Conservation (phyloP, 2,888 invertebrate genomes). For the Nomada hirtipes region DNA sequence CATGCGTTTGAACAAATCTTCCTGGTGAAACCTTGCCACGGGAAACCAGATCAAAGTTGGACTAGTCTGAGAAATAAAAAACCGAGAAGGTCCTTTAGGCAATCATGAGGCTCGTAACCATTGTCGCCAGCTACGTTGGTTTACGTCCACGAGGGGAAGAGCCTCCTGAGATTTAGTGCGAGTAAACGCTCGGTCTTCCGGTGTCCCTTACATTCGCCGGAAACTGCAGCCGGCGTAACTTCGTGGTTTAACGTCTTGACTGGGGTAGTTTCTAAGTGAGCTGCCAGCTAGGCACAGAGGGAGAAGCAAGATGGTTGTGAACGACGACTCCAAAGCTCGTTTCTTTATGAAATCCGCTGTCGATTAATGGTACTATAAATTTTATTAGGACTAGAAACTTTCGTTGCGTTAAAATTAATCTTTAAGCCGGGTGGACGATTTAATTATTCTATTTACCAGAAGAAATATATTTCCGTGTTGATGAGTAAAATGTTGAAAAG, state of each 20-base stretch:
- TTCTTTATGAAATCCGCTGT: too few relatives aligned
- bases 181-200: conserved; percentile 53
- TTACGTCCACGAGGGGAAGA: conserved; percentile 32
- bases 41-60: too few relatives aligned
- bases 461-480: too few relatives aligned
- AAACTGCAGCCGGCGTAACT: conserved; percentile 46
- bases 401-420: too few relatives aligned
- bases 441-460: too few relatives aligned
- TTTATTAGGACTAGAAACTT: too few relatives aligned
- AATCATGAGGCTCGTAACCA: conserved; percentile 39
- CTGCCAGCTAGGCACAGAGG: conserved; percentile 17
- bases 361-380: too few relatives aligned
- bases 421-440: too few relatives aligned
- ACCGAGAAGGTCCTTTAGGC: conserved; percentile 12
- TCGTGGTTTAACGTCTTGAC: conserved; percentile 64
- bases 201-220: conserved; percentile 39
- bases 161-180: conserved; percentile 52
- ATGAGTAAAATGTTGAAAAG: too few relatives aligned
- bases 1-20: neutral
- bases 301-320: too few relatives aligned
- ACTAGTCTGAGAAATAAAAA: neutral
- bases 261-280: conserved; percentile 62
- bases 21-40: neutral
- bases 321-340: too few relatives aligned
- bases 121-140: conserved; percentile 36